Evolutionary conservation across 1,140 invertebrate genomes (phyloP), one percentile per base, ranked within the genome.

Genomic region (Drosophila watanabei): DNA sequence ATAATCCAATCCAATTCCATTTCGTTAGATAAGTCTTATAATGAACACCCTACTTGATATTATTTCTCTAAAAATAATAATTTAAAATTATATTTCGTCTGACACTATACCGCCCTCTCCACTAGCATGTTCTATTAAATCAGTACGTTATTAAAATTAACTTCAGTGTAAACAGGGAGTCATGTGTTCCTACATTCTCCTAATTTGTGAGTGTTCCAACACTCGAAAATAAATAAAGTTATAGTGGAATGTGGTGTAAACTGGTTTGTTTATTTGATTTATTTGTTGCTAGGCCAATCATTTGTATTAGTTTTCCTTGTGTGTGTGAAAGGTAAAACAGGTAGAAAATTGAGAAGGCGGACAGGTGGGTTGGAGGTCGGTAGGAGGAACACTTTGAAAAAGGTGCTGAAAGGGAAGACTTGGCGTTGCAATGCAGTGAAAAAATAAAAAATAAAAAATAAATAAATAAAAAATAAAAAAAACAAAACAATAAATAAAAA

Each of bases 351-450:
- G 60, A 79, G 46, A 70, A 52, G 62, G 46, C 30, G 30, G 37
- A 30, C 48, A 35, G 60, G 66, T 65, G 48, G 33, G 65, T 20
- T 20, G 35, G 46, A 33, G 60, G 33, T 13, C 13, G 60, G 20
- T 49, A 11, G 30, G 10, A 24, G 45, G 43, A 14, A 32, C 32
- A 28, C 35, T 62, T 51, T 14, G 24, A 54, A 54, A 69, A 70
- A n/a, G n/a, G n/a, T n/a, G n/a, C n/a, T 85, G 82, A 86, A 85
- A 85, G 75, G 61, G 75, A 86, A 82, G 82, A 64, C 73, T 63
- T 51, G 24, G 58, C 45, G 30, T 16, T 41, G 33, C 46, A 32
- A 49, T 59, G 46, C 51, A 58, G 33, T 54, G 41, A 20, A 62
- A 63, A 69, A 81, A 14, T 32, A 20, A 41, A 72, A 60, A 13